These are phyloP conservation scores for Dynastes hyllus DNA, from an alignment of 2,888 invertebrate species.

Conservation along the genomic window DNA sequence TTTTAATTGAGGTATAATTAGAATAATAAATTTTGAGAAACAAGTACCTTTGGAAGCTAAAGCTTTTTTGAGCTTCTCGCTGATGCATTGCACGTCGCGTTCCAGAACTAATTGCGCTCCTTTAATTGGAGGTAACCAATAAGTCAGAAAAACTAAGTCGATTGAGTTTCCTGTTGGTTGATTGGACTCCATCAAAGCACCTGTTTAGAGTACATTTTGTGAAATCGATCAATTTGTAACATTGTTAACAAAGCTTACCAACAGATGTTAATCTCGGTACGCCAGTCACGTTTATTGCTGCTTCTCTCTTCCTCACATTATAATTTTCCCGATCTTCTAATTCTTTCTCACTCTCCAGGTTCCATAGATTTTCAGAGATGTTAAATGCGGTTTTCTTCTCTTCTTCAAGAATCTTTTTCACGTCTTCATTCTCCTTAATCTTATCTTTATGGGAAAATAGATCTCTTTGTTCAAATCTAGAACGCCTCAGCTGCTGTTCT, in stretches of 20 bases:
- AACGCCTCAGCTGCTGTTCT: conserved; percentile 66
- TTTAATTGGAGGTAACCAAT: conserved; percentile 81
- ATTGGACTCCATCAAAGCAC: conserved; percentile 63
- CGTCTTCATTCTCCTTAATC: conserved; percentile 65
- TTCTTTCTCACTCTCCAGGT: conserved; percentile 75
- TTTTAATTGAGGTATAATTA: background rate
- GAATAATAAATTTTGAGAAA: background rate
- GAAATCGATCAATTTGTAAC: background rate
- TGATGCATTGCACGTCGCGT: conserved; percentile 79
- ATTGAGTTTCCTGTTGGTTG: conserved; percentile 69
- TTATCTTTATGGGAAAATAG: conserved; percentile 66
- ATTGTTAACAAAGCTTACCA: conserved; percentile 61
- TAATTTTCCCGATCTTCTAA: conserved; percentile 70
- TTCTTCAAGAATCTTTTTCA: conserved; percentile 64
- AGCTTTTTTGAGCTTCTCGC: conserved; percentile 67
- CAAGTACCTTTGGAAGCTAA: conserved; percentile 61
- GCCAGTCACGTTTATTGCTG: conserved; percentile 55
- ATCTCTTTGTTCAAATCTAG: conserved; percentile 69
- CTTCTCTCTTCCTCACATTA: conserved; percentile 64
- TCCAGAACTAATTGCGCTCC: conserved; percentile 75
- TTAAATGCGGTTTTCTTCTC: conserved; percentile 63
- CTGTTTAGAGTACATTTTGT: conserved; percentile 55
- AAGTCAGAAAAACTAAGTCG: conserved; percentile 83
- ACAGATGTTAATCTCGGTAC: conserved; percentile 67
- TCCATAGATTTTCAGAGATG: conserved; percentile 71